A percentile compares a stretch with the other conserved stretches of the same genome.
These are phyloP conservation scores for Acleris holmiana DNA, from an alignment of 2,888 invertebrate genomes.

Conservation along the genomic window DNA sequence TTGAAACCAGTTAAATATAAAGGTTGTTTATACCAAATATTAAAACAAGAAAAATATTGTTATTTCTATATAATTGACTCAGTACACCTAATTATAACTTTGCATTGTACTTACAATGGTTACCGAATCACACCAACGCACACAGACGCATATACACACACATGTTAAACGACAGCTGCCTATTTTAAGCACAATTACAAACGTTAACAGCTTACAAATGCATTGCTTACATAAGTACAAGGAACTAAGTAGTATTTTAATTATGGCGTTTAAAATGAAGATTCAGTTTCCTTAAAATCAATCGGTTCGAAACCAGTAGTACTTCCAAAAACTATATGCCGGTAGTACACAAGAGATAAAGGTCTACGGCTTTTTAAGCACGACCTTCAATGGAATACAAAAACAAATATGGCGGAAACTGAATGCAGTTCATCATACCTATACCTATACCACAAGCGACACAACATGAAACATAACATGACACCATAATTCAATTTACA, in stretches of 20 bases:
- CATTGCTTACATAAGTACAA: constrained; percentile 25
- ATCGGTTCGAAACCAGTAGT: neutral
- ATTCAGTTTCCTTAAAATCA: constrained; percentile 1
- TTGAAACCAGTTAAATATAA: too few species aligned
- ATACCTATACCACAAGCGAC: too few species aligned
- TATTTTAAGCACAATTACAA: neutral
- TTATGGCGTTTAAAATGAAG: constrained; percentile 28
- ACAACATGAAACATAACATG: too few species aligned
- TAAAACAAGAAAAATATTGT: neutral
- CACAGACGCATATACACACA: neutral
- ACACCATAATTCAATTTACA: too few species aligned
- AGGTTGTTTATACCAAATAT: neutral
- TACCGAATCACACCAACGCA: neutral
- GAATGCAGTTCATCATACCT: too few species aligned
- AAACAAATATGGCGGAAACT: too few species aligned
- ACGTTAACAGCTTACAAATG: constrained; percentile 27
- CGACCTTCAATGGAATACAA: too few species aligned
- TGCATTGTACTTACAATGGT: neutral
- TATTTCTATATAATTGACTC: neutral
- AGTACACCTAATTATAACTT: neutral
- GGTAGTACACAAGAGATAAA: too few species aligned
- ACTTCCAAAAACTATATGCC: too few species aligned
- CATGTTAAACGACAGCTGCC: constrained; percentile 1
- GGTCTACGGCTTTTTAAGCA: too few species aligned
- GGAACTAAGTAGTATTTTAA: constrained; percentile 31